Evolutionary conservation across 2,113 vertebrate species (phyloP), one percentile per base, ranked within the genome.

Genomic region (Scolopax mira): DNA sequence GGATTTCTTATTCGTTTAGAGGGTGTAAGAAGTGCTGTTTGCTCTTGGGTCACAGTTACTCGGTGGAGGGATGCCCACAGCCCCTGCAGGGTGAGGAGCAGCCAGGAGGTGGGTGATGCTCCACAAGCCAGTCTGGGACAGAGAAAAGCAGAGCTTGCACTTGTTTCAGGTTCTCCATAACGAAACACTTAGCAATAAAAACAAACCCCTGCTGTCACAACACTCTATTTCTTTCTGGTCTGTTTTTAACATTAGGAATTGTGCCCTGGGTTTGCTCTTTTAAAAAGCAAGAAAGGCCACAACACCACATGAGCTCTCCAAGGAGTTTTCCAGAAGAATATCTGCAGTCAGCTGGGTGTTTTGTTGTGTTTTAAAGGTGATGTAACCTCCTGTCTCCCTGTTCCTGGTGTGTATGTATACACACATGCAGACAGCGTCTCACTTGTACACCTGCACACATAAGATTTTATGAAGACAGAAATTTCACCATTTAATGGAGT

Each of bases 391-490:
- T 0, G 0, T 65, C 35, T 73, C 54, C 21, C 12, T 1, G 0
- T 65, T 70, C 44, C 77, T 69, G 23, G 58, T 52, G n/a, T 0
- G 0, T 30, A 24, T 0, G 0, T 28, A n/a, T 18, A 37, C 27
- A 37, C 5, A 10, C 0, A 1, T 69, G 46, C 39, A 72, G 65
- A 39, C 4, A 78, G 54, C 0, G 0, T 33, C 19, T 41, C 14
- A 7, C 15, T 22, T 25, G 39, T 60, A 55, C 16, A 35, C 28
- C 54, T 42, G 60, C 49, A 46, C 28, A 33, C 1, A 2, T 37
- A 69, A 51, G 55, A 49, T 62, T 41, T 93, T 54, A 60, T 66
- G 39, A 52, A 55, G 57, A 42, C 6, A 35, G 4, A 30, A 9
- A 13, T 64, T 81, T 60, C 3, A 0, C n/a, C 0, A 1, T 44